Conservation (phyloP, 53 echinoderm and acorn worm genomes). For the Luidia sarsii region DNA sequence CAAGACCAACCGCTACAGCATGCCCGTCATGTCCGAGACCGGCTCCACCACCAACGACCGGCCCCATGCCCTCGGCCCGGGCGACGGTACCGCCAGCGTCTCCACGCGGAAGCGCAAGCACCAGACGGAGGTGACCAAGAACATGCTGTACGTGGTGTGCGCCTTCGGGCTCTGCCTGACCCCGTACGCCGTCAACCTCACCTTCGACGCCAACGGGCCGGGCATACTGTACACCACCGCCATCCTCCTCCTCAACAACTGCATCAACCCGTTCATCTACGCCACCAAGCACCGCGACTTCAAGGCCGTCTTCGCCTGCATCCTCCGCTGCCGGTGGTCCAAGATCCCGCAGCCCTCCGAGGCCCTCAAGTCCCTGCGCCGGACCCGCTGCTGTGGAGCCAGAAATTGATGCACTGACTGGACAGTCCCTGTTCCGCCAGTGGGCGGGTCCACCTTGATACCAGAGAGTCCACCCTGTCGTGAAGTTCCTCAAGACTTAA, state of each 20-base stretch:
- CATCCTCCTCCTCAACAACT: constrained; percentile 64
- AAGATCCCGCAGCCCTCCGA: constrained; percentile 64
- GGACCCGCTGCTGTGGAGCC: constrained; percentile 8
- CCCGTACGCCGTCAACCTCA: constrained; percentile 64
- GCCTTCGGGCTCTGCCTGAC: constrained; percentile 70
- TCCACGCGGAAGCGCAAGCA: constrained; percentile 22
- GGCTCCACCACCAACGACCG: background rate
- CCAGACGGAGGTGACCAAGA: constrained; percentile 70
- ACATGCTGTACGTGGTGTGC: constrained; percentile 66
- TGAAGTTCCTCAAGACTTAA: too few species aligned
- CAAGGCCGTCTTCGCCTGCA: constrained; percentile 62
- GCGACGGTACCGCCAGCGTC: background rate
- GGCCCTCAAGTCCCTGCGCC: constrained; percentile 23
- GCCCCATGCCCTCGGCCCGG: background rate
- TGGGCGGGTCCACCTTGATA: too few species aligned
- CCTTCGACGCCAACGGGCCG: constrained; percentile 31
- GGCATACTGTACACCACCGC: constrained; percentile 64
- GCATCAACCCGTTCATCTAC: constrained; percentile 76
- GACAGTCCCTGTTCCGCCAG: too few species aligned
- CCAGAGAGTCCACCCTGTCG: too few species aligned
- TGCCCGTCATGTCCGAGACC: background rate
- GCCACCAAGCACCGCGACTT: constrained; percentile 79
- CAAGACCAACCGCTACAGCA: constrained; percentile 37
- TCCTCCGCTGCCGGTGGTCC: constrained; percentile 58
- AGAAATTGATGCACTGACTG: too few species aligned